Percentiles rank a stretch among this genome's conserved stretches.
Conservation (phyloP, 2,797 vertebrate genomes). For the Pygocentrus nattereri region DNA sequence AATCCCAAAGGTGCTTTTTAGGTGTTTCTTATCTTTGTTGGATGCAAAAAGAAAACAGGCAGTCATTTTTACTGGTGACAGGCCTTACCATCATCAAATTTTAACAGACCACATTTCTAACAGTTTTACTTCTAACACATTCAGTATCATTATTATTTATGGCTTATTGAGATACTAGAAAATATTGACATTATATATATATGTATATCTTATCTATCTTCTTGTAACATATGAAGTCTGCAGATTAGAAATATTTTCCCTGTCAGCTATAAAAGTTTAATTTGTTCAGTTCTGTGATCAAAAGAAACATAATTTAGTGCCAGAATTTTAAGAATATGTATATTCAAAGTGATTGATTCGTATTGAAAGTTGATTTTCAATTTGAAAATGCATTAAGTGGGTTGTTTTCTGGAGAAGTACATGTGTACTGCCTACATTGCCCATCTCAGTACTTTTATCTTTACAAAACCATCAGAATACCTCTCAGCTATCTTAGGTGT, state of each 20-base stretch:
- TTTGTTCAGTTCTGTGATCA: too few species aligned
- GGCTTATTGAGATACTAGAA: too few species aligned
- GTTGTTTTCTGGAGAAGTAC: neutral
- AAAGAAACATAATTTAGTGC: too few species aligned
- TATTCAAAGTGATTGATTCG: neutral
- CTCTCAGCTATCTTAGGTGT: constrained; percentile 58
- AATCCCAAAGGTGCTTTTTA: neutral
- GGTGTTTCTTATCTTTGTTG: neutral
- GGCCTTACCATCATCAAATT: too few species aligned
- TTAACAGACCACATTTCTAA: too few species aligned
- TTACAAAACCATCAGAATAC: constrained; percentile 27
- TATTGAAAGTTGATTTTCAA: neutral
- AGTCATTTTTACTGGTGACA: neutral
- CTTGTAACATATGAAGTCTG: too few species aligned
- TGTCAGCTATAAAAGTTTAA: neutral
- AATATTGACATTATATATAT: too few species aligned
- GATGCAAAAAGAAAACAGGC: neutral
- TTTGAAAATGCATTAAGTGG: neutral
- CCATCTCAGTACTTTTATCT: neutral
- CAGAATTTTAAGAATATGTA: neutral
- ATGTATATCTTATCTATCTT: too few species aligned
- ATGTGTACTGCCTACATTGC: neutral
- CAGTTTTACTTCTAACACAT: neutral
- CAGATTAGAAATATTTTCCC: too few species aligned
- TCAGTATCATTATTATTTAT: neutral